phyloP scores from a whole-genome alignment of 2,113 vertebrate genomes.

The Phylloscopus trochiloides region DNA sequence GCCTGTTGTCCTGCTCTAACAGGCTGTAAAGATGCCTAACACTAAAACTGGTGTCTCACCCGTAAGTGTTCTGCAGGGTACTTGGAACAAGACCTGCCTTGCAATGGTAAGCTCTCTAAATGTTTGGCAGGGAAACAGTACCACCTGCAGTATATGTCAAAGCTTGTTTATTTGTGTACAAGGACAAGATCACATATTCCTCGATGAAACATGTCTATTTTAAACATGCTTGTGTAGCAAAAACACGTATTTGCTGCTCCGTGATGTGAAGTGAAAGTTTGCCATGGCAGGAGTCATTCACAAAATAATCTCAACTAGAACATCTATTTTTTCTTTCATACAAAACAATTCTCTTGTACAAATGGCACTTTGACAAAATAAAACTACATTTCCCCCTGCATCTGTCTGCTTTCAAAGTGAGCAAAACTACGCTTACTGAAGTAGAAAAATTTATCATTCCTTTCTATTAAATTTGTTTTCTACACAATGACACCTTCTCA shows the following conservation, averaged over 20 bases:
- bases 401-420: not conserved
- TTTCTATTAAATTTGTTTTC: not conserved
- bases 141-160: not conserved
- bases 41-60: not conserved
- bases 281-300: not conserved
- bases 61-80: not conserved
- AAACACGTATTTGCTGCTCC: rapidly evolving
- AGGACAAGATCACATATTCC: not conserved
- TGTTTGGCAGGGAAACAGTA: not conserved
- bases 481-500: not conserved
- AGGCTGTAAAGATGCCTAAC: not conserved
- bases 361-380: not conserved
- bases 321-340: not conserved
- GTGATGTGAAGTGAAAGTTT: not conserved
- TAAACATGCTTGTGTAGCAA: not conserved
- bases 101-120: not conserved
- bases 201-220: not conserved
- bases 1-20: not conserved
- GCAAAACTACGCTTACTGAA: not conserved
- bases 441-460: not conserved
- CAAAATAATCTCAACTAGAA: not conserved
- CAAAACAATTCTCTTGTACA: not conserved
- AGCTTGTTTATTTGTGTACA: not conserved
- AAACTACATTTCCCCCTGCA: not conserved
- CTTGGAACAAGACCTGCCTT: not conserved